A percentile compares a stretch with the other conserved stretches of the same genome.
phyloP scores from a whole-genome alignment of 1,140 invertebrate species.

The Leptoteleia sp. region DNA sequence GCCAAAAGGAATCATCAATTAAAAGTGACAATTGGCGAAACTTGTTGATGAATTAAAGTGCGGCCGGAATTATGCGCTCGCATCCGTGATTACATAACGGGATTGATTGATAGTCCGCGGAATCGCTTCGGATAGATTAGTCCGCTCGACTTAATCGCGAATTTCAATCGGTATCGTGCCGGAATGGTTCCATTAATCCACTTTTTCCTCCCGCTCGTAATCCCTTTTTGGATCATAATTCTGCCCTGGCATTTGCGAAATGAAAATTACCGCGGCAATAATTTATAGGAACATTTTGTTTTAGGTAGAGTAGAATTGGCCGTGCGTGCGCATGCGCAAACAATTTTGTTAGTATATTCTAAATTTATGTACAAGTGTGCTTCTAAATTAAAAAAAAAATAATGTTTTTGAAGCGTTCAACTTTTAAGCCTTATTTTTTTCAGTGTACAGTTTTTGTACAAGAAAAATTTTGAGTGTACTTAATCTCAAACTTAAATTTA shows the following conservation, averaged over 20 bases:
- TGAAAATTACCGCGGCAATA: not conserved
- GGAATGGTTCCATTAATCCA: constrained; percentile 14
- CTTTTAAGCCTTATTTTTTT: no score
- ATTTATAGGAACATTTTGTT: no score
- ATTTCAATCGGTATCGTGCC: constrained; percentile 40
- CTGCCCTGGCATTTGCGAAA: not conserved
- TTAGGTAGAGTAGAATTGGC: no score
- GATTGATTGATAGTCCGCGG: constrained; percentile 46
- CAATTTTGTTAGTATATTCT: no score
- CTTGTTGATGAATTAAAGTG: constrained; percentile 43
- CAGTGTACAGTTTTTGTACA: no score
- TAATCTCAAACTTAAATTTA: no score
- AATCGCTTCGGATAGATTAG: constrained; percentile 39
- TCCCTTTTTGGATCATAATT: constrained; percentile 4
- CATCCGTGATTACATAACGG: constrained; percentile 26
- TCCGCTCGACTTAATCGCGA: constrained; percentile 21
- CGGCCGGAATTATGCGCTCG: constrained; percentile 13
- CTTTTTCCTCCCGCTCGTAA: no score
- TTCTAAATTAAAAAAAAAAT: no score
- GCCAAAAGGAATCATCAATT: constrained; percentile 24
- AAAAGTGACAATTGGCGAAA: constrained; percentile 22
- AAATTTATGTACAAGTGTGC: no score
- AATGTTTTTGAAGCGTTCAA: no score
- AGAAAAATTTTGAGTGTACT: no score
- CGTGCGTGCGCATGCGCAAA: no score